phyloP scores from a whole-genome alignment of 2,888 invertebrate genomes.

The Phalangium opilio region DNA sequence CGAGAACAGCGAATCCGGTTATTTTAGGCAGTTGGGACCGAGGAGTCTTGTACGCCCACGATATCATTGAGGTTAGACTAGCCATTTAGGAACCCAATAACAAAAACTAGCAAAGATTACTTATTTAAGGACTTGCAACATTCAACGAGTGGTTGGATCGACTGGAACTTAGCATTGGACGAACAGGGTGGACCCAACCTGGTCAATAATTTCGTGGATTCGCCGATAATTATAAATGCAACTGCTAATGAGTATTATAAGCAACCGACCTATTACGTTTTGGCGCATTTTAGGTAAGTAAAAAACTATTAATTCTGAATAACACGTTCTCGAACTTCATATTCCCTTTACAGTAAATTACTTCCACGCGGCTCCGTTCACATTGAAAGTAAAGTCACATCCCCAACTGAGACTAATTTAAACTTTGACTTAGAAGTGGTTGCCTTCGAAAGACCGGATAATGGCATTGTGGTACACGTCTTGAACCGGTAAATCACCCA shows the following conservation, averaged over 20 bases:
- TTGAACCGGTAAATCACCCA: neutral
- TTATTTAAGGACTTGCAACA: constrained; percentile 48
- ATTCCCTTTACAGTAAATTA: too few species aligned
- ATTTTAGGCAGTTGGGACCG: constrained; percentile 49
- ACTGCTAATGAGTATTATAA: constrained; percentile 59
- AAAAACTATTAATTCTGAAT: neutral
- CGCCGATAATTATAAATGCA: constrained; percentile 52
- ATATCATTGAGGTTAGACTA: constrained; percentile 52
- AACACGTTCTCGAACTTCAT: too few species aligned
- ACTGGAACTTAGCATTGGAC: constrained; percentile 74
- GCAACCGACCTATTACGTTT: constrained; percentile 70
- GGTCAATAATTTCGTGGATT: constrained; percentile 59
- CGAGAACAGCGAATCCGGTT: constrained; percentile 17
- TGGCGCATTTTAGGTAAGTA: constrained; percentile 49
- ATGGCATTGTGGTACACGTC: constrained; percentile 1
- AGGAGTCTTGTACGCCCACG: constrained; percentile 46
- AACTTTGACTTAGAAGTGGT: neutral
- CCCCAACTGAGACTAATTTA: neutral
- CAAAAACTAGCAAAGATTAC: too few species aligned
- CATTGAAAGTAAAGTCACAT: neutral
- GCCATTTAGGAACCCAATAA: too few species aligned
- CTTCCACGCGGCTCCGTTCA: too few species aligned
- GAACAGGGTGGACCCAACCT: constrained; percentile 64
- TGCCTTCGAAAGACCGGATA: constrained; percentile 4
- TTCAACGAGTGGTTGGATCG: constrained; percentile 66